Evolutionary conservation across 2,888 invertebrate genomes (phyloP).

Genomic region (Xanthorhoe spadicearia): DNA sequence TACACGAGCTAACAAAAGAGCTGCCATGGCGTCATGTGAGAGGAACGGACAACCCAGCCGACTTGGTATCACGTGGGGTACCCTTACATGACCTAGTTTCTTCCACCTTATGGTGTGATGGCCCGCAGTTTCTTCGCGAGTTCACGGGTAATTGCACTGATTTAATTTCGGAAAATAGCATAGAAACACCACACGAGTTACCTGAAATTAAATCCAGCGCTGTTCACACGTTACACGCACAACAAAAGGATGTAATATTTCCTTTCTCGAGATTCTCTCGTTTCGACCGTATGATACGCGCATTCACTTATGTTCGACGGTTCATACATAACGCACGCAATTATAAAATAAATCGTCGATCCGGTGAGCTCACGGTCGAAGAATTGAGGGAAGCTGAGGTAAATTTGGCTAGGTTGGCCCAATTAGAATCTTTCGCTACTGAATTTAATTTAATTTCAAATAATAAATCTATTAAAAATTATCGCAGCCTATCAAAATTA

Average conservation of each 20-base stretch:
- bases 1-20: neutral
- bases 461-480: no score
- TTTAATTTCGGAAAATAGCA: no score
- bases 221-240: neutral
- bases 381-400: neutral
- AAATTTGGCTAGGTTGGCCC: neutral
- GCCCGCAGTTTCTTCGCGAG: neutral
- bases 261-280: neutral
- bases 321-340: neutral
- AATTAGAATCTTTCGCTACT: slow-evolving; percentile 25
- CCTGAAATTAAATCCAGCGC: no score
- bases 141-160: no score
- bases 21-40: neutral
- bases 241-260: neutral
- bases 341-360: neutral
- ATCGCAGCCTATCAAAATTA: no score
- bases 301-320: neutral
- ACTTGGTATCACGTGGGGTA: neutral
- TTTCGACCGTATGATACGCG: neutral
- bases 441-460: no score
- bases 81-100: neutral
- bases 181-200: no score
- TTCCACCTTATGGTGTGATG: neutral
- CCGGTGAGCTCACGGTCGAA: neutral
- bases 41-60: neutral